Evolutionary conservation across 2,797 vertebrate genomes (phyloP).

Genomic region (Gobio occitaniae): DNA sequence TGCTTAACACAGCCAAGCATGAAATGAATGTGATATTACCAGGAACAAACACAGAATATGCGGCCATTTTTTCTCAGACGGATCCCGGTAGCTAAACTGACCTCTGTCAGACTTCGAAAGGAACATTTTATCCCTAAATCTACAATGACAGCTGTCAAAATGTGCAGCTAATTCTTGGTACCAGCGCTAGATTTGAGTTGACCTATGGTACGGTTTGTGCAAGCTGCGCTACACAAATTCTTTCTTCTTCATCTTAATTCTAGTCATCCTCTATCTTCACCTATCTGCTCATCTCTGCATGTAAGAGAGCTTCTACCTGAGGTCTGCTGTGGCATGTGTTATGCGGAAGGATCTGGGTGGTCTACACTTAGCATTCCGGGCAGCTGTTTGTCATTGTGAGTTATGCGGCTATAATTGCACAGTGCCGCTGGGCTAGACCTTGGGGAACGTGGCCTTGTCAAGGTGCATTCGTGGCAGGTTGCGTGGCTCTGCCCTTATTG

Average conservation of each 20-base stretch:
- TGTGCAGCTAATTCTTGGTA: conserved; percentile 23
- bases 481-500: conserved; percentile 65
- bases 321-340: conserved; percentile 55
- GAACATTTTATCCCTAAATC: conserved; percentile 19
- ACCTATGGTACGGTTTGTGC: not conserved
- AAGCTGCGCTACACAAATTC: not conserved
- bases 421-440: conserved; percentile 64
- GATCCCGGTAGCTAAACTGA: not conserved
- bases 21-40: conserved; percentile 36
- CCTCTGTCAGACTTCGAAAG: conserved; percentile 8
- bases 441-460: conserved; percentile 67
- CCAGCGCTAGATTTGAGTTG: conserved; percentile 5
- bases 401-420: conserved; percentile 70
- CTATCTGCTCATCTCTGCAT: conserved; percentile 33
- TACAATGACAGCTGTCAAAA: conserved; percentile 16
- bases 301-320: conserved; percentile 39
- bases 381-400: conserved; percentile 68
- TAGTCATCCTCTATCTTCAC: conserved; percentile 21
- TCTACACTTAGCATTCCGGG: conserved; percentile 64
- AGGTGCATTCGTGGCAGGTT: conserved; percentile 67
- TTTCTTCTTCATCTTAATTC: conserved; percentile 20
- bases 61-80: not conserved
- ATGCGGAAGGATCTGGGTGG: conserved; percentile 55
- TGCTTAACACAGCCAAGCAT: conserved; percentile 34
- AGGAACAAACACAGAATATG: conserved; percentile 14